These are phyloP conservation scores for Enteromius argenteus DNA, from an alignment of 2,797 vertebrate genomes.

Conservation along the genomic window DNA sequence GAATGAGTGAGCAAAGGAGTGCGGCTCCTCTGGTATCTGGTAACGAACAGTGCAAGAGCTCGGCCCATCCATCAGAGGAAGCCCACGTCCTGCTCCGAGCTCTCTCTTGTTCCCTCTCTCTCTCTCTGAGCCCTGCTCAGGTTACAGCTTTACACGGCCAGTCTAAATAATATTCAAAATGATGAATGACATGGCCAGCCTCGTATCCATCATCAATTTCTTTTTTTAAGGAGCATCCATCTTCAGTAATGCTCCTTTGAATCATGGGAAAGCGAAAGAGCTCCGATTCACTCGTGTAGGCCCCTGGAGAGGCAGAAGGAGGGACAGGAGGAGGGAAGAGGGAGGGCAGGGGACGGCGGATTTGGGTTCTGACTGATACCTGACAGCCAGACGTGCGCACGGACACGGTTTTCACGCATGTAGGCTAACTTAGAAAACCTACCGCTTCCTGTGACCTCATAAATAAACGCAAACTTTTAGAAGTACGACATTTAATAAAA, in stretches of 20 bases:
- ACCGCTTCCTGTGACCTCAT: slow-evolving; percentile 11
- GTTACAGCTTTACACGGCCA: slow-evolving; percentile 98
- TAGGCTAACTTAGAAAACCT: neutral
- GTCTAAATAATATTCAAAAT: slow-evolving; percentile 99
- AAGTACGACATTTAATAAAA: neutral
- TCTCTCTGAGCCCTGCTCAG: slow-evolving; percentile 77
- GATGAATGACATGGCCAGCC: slow-evolving; percentile 96
- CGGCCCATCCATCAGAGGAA: slow-evolving; percentile 82
- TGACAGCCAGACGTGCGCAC: slow-evolving; percentile 70
- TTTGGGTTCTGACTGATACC: slow-evolving; percentile 80
- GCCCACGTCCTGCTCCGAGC: slow-evolving; percentile 71
- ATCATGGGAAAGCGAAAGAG: slow-evolving; percentile 86
- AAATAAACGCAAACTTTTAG: neutral
- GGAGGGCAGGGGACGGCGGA: slow-evolving; percentile 39
- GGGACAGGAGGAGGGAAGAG: slow-evolving; percentile 50
- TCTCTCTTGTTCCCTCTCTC: slow-evolving; percentile 77
- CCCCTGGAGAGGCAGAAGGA: slow-evolving; percentile 70
- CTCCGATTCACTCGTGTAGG: slow-evolving; percentile 85
- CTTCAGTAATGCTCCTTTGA: slow-evolving; percentile 88
- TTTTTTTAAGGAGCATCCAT: slow-evolving; percentile 91
- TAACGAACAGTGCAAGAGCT: slow-evolving; percentile 84
- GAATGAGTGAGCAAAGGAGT: slow-evolving; percentile 64
- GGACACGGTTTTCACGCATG: neutral
- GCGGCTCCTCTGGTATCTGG: slow-evolving; percentile 74
- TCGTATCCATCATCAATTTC: slow-evolving; percentile 94